Conservation (phyloP, 2,888 invertebrate species). For the Poecilus cupreus region DNA sequence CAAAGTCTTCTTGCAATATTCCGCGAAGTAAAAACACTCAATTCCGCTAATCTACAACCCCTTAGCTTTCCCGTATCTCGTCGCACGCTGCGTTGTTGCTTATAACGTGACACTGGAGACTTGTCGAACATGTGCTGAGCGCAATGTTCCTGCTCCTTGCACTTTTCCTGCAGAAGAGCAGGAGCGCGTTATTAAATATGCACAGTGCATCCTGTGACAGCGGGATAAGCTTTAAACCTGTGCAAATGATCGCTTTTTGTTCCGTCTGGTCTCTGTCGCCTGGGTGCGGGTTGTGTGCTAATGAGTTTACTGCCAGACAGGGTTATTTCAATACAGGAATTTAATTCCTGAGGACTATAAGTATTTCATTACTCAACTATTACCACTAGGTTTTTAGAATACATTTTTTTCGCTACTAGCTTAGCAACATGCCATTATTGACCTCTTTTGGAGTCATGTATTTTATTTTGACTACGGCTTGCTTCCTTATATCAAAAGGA, state of each 20-base stretch:
- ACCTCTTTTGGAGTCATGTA: no score
- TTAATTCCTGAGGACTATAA: background rate
- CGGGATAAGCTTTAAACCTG: conserved; percentile 35
- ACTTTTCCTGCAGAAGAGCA: background rate
- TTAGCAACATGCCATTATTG: no score
- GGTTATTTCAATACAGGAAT: background rate
- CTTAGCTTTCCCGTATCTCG: conserved; percentile 14
- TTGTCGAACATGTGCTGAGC: conserved; percentile 33
- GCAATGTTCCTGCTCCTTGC: background rate
- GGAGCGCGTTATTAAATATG: conserved; percentile 35
- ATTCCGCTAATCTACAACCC: conserved; percentile 9
- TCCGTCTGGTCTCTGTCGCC: background rate
- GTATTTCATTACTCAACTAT: no score
- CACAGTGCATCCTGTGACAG: conserved; percentile 19
- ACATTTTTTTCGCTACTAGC: background rate
- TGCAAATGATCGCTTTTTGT: conserved; percentile 45
- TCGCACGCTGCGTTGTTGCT: conserved; percentile 8
- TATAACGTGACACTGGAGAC: conserved; percentile 30
- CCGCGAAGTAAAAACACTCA: background rate
- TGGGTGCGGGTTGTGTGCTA: background rate
- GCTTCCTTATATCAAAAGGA: no score
- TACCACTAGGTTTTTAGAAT: no score
- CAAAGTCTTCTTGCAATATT: background rate
- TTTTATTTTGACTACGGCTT: no score
- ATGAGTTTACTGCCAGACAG: background rate